Conservation (phyloP, 2,888 invertebrate genomes). For the Matsumyia berberina region DNA sequence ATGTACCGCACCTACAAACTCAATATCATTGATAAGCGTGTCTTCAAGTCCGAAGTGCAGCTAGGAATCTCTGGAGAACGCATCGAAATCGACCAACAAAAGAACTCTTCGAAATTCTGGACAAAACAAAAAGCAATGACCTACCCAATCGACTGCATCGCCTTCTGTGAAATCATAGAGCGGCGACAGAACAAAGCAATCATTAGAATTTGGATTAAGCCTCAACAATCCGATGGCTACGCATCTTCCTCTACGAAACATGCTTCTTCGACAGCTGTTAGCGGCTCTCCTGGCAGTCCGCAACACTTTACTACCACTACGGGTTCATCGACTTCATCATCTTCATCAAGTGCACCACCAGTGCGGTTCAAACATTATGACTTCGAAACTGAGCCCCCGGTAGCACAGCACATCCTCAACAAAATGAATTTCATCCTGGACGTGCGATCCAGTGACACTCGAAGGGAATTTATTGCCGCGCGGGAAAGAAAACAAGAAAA, state of each 20-base stretch:
- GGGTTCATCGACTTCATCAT: constrained; percentile 66
- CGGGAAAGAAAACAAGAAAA: constrained; percentile 86
- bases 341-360: constrained; percentile 78
- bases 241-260: constrained; percentile 69
- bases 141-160: constrained; percentile 94
- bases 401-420: constrained; percentile 92
- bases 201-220: constrained; percentile 89
- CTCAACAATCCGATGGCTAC: constrained; percentile 80
- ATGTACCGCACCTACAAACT: constrained; percentile 93
- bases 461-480: constrained; percentile 92
- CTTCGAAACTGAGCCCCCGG: constrained; percentile 92
- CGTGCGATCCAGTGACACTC: constrained; percentile 90
- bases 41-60: constrained; percentile 93
- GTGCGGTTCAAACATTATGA: constrained; percentile 93
- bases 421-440: constrained; percentile 95
- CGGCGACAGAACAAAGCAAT: constrained; percentile 89
- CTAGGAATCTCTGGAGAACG: constrained; percentile 95
- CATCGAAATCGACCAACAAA: constrained; percentile 93
- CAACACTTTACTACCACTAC: constrained; percentile 80
- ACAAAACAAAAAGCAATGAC: constrained; percentile 91
- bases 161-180: constrained; percentile 93
- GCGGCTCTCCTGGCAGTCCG: constrained; percentile 81
- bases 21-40: constrained; percentile 90
- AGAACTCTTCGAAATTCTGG: constrained; percentile 87
- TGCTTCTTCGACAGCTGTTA: constrained; percentile 18